Conservation (phyloP, 2,113 vertebrate genomes). For the Campylomormyrus numenius region DNA sequence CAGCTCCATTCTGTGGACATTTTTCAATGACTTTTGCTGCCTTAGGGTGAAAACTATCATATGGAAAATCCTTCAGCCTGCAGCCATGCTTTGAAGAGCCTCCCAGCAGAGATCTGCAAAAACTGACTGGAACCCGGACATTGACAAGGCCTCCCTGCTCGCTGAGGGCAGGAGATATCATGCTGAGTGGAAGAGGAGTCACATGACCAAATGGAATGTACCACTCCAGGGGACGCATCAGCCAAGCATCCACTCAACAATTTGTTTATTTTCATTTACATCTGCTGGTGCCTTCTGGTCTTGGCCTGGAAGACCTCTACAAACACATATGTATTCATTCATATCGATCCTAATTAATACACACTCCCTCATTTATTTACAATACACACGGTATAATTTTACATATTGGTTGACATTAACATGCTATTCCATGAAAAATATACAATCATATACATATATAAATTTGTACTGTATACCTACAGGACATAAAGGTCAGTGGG, state of each 20-base stretch:
- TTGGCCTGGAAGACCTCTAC: background rate
- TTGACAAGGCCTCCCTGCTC: background rate
- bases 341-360: background rate
- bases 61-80: background rate
- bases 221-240: background rate
- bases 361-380: background rate
- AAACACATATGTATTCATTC: slow-evolving; percentile 4
- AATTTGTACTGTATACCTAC: background rate
- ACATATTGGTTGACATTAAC: background rate
- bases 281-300: slow-evolving; percentile 18
- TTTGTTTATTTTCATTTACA: slow-evolving; percentile 33
- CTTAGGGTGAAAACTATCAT: background rate
- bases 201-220: slow-evolving; percentile 11
- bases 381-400: background rate
- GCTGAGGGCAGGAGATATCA: background rate
- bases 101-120: slow-evolving; percentile 26
- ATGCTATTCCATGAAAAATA: background rate
- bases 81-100: background rate
- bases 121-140: slow-evolving; percentile 16
- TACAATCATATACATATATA: background rate
- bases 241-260: slow-evolving; percentile 29
- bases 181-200: slow-evolving; percentile 12
- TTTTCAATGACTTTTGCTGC: background rate
- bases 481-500: background rate
- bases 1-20: background rate